Evolutionary conservation across 92 coral and sea anemone genomes (phyloP).

Genomic region (Umimayanthus kanabou): DNA sequence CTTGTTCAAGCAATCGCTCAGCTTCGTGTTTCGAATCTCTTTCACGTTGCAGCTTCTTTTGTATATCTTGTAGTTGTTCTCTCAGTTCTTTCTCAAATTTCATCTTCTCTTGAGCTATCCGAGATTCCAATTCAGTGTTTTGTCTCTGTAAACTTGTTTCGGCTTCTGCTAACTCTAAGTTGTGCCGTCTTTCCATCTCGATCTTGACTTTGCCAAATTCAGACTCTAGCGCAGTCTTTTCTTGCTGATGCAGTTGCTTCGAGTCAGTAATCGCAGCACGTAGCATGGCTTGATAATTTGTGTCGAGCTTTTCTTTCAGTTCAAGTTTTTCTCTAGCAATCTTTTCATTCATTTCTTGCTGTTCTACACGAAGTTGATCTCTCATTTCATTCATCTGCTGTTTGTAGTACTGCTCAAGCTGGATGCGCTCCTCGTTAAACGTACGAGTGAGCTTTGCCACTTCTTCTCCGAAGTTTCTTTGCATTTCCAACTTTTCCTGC

Average conservation of each 20-base stretch:
- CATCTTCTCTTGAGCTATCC: slow-evolving; percentile 60
- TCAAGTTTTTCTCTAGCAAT: slow-evolving; percentile 71
- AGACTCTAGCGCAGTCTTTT: slow-evolving; percentile 57
- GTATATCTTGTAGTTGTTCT: slow-evolving; percentile 61
- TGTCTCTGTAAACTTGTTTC: slow-evolving; percentile 65
- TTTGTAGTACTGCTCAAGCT: slow-evolving; percentile 83
- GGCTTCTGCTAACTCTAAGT: slow-evolving; percentile 54
- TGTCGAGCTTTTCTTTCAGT: slow-evolving; percentile 74
- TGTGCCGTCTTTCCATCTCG: slow-evolving; percentile 74
- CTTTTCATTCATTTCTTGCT: slow-evolving; percentile 67
- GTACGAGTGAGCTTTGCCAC: slow-evolving; percentile 86
- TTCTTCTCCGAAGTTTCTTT: slow-evolving; percentile 82
- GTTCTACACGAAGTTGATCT: slow-evolving; percentile 63
- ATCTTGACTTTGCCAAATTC: slow-evolving; percentile 51
- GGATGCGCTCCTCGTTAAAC: slow-evolving; percentile 83
- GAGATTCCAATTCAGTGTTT: slow-evolving; percentile 65
- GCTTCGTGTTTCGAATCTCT: slow-evolving; percentile 54
- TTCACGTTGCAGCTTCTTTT: slow-evolving; percentile 65
- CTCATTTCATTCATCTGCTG: slow-evolving; percentile 74
- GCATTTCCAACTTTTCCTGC: slow-evolving; percentile 88
- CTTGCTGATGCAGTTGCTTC: slow-evolving; percentile 55
- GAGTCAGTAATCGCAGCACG: slow-evolving; percentile 58
- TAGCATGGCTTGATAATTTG: slow-evolving; percentile 77
- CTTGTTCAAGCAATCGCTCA: slow-evolving; percentile 60
- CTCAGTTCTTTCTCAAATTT: slow-evolving; percentile 57